Percentiles rank a stretch among this genome's conserved stretches.
Evolutionary conservation across 2,797 vertebrate genomes (phyloP).

Genomic region (Crypturellus tataupa): DNA sequence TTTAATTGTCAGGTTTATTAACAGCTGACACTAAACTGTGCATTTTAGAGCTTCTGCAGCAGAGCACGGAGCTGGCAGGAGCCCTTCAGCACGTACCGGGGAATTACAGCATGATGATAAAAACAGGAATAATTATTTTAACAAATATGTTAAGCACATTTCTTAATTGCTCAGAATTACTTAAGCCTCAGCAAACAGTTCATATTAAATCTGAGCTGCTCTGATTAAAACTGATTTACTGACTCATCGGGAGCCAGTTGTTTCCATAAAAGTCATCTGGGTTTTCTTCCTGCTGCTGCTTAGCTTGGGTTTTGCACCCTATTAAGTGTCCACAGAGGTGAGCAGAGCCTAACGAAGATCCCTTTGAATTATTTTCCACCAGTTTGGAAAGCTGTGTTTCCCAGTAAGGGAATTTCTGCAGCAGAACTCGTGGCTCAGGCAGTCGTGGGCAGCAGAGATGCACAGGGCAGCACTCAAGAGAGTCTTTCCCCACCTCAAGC

Average conservation of each 20-base stretch:
- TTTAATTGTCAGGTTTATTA: slow-evolving; percentile 42
- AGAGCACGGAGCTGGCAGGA: slow-evolving; percentile 40
- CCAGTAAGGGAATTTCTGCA: background rate
- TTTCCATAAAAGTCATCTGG: slow-evolving; percentile 50
- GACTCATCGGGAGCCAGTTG: slow-evolving; percentile 55
- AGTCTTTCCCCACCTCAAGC: background rate
- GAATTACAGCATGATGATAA: slow-evolving; percentile 35
- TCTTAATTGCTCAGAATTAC: slow-evolving; percentile 71
- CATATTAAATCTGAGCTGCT: slow-evolving; percentile 11
- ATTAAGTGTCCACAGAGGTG: background rate
- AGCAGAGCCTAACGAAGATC: slow-evolving; percentile 7
- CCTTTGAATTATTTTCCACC: background rate
- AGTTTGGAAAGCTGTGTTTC: background rate
- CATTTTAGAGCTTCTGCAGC: background rate
- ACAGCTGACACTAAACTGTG: background rate
- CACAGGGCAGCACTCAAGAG: rapidly evolving
- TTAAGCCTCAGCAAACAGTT: slow-evolving; percentile 49
- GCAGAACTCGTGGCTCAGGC: background rate
- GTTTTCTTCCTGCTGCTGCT: slow-evolving; percentile 38
- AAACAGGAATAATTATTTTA: slow-evolving; percentile 54
- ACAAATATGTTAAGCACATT: slow-evolving; percentile 63
- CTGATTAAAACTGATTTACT: slow-evolving; percentile 65
- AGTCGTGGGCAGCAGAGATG: background rate
- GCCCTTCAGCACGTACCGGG: background rate
- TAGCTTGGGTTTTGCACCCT: background rate